Percentiles rank a stretch among this genome's conserved stretches.
Conservation (phyloP, 2,888 invertebrate species). For the Dexiosoma caninum region DNA sequence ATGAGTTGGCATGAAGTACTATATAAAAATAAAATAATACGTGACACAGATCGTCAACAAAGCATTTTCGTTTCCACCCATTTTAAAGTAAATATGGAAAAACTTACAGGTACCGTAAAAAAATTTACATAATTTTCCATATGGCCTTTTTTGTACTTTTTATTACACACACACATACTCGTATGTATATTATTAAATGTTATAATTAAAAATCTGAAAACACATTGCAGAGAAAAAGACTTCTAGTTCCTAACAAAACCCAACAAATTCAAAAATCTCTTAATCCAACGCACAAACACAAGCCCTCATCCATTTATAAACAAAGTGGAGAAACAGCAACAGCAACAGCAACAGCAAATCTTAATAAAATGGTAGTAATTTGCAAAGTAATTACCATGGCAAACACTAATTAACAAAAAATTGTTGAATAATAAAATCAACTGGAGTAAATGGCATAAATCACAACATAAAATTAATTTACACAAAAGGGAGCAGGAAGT, state of each 20-base stretch:
- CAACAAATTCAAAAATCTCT: not conserved
- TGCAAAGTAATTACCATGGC: conserved; percentile 62
- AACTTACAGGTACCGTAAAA: not conserved
- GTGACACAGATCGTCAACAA: too few species aligned
- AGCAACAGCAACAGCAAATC: conserved; percentile 37
- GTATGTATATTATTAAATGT: too few species aligned
- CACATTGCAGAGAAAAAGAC: conserved; percentile 36
- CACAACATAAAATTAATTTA: conserved; percentile 10
- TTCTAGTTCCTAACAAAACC: conserved; percentile 41
- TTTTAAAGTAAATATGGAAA: not conserved
- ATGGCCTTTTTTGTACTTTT: not conserved
- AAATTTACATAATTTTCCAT: conserved; percentile 41
- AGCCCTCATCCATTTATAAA: not conserved
- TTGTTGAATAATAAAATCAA: conserved; percentile 33
- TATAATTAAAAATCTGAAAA: conserved; percentile 49
- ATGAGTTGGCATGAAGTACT: too few species aligned
- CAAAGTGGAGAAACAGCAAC: too few species aligned
- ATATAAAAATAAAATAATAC: too few species aligned
- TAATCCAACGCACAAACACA: not conserved
- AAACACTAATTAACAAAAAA: conserved; percentile 65
- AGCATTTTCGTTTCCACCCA: not conserved
- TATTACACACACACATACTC: too few species aligned
- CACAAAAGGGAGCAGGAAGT: not conserved
- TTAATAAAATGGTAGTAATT: conserved; percentile 54
- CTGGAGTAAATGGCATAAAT: conserved; percentile 20